These are phyloP conservation scores for Drosophila putrida DNA, from an alignment of 2,888 invertebrate genomes.

Conservation along the genomic window DNA sequence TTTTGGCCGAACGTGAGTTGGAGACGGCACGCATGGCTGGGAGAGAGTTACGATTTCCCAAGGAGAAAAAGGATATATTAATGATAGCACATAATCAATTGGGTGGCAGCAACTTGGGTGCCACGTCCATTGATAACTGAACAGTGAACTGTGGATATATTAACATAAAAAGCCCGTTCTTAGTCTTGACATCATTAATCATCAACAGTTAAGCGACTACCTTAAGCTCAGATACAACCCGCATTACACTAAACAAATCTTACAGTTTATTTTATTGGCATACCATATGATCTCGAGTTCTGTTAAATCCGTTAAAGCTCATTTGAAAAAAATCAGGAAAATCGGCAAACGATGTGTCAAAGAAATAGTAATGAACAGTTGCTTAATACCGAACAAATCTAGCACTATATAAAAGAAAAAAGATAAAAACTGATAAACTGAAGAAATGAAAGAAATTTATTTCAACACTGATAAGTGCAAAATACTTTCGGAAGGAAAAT, in stretches of 20 bases:
- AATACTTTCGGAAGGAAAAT: slow-evolving; percentile 64
- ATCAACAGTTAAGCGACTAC: slow-evolving; percentile 47
- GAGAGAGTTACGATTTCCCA: slow-evolving; percentile 95
- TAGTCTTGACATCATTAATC: slow-evolving; percentile 43
- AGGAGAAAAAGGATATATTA: slow-evolving; percentile 97
- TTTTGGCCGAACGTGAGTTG: slow-evolving; percentile 94
- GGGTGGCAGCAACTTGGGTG: slow-evolving; percentile 84
- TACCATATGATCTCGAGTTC: slow-evolving; percentile 73
- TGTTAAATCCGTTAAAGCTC: slow-evolving; percentile 60
- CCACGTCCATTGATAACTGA: slow-evolving; percentile 75
- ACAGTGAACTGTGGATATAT: slow-evolving; percentile 18
- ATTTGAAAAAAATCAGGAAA: slow-evolving; percentile 60
- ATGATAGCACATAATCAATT: slow-evolving; percentile 95
- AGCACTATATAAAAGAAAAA: slow-evolving; percentile 9
- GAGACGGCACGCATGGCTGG: slow-evolving; percentile 94
- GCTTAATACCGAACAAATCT: slow-evolving; percentile 28
- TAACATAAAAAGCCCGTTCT: slow-evolving; percentile 20
- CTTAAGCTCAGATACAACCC: slow-evolving; percentile 28
- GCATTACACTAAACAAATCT: slow-evolving; percentile 42
- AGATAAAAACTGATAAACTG: slow-evolving; percentile 14
- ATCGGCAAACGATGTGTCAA: slow-evolving; percentile 37
- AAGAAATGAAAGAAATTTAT: slow-evolving; percentile 30
- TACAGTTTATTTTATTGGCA: slow-evolving; percentile 63
- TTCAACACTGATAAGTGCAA: slow-evolving; percentile 59
- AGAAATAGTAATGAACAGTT: slow-evolving; percentile 45